Base-by-base conservation (phyloP, 1,140 invertebrate genomes). In the Colletes gigas region DNA sequence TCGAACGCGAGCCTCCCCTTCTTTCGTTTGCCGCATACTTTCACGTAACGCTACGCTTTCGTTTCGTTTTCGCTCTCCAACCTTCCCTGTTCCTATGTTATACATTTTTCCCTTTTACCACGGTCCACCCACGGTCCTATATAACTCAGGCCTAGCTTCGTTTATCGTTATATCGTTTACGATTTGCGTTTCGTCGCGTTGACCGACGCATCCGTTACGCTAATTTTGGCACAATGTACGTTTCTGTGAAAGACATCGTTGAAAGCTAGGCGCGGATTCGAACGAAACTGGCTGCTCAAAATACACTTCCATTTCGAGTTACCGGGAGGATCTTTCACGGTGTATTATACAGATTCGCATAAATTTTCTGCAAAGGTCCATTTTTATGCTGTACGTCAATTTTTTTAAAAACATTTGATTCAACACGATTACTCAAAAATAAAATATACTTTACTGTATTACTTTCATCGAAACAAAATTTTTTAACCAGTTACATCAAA, bases 81-180 rank as follows among this genome's bases (percentile, higher is more conserved):
- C 41, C n/a, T 14, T 59, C 6, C 7, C 9, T 19, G 17, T 21
- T 19, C 14, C 15, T 78, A 62, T 68, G n/a, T 75, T 60, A 10
- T 72, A 54, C 3, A 41, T 19, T 59, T 47, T 30, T 12, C 15
- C 15, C 30, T 7, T 19, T n/a, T 19, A 50, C 47, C 52, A n/a
- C n/a, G n/a, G 7, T 67, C 44, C 50, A 60, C 39, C 15, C 67
- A 73, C 30, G n/a, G 75, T 73, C 12, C 68, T 83, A 72, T 12
- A 47, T 83, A 87, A 76, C 85, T 88, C 86, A 88, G 87, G 86
- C 86, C 86, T 88, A 78, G 72, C 54, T 88, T 88, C 77, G 83
- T 86, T 88, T 84, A 86, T 86, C 73, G 79, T 86, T 86, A 84
- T 60, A 68, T 85, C 76, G 30, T 76, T 86, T 81, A 81, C 10